phyloP scores from a whole-genome alignment of 2,113 vertebrate genomes.

The Porphyrio hochstetteri region DNA sequence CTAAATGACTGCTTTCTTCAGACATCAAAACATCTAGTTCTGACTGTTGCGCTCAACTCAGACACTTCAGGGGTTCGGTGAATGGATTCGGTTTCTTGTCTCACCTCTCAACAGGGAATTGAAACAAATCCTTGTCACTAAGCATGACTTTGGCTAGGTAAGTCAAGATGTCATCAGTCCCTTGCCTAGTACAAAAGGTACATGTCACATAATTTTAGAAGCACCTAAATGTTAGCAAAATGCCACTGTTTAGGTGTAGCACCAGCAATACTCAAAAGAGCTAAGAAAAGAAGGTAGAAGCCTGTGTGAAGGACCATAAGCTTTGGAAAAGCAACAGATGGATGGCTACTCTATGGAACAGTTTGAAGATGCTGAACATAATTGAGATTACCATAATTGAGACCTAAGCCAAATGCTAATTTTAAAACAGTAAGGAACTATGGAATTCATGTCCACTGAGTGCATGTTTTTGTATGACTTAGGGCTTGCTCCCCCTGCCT shows the following conservation, averaged over 20 bases:
- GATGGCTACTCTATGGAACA: neutral
- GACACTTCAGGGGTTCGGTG: neutral
- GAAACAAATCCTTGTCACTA: neutral
- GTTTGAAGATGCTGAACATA: neutral
- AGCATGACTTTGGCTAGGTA: neutral
- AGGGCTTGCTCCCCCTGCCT: neutral
- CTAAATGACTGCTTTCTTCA: neutral
- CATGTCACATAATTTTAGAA: neutral
- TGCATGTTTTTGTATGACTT: neutral
- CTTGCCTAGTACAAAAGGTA: neutral
- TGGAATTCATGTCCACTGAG: neutral
- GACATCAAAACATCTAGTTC: neutral
- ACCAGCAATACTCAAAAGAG: neutral
- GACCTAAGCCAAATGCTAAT: neutral
- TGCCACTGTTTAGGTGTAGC: fast-evolving
- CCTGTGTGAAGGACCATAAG: neutral
- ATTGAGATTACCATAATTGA: neutral
- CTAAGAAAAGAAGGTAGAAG: neutral
- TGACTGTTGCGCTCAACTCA: neutral
- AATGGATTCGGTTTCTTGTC: neutral
- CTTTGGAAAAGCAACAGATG: neutral
- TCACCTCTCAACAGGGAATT: neutral
- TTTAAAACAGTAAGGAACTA: neutral
- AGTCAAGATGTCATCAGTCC: neutral
- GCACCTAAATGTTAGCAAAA: neutral